Percentiles rank a stretch among this genome's conserved stretches.
Evolutionary conservation across 2,888 invertebrate species (phyloP).

Genomic region (Eumacrocentrus americanus): DNA sequence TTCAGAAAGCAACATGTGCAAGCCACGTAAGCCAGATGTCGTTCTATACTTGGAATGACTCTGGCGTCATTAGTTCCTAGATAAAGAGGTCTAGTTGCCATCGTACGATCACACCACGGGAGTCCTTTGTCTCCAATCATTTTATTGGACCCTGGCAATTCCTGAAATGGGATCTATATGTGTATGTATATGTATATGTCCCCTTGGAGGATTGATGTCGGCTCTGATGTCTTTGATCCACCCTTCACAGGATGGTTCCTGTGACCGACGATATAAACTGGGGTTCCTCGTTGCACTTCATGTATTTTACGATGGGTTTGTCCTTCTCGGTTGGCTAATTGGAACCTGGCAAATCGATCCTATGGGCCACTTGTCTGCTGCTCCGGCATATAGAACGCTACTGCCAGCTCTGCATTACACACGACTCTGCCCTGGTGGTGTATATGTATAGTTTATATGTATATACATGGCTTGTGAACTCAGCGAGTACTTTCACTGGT

Average conservation of each 20-base stretch:
- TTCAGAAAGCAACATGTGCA: too few relatives aligned
- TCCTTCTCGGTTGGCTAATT: constrained; percentile 12
- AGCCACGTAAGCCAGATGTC: too few relatives aligned
- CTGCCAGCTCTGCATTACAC: constrained; percentile 1
- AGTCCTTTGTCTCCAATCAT: too few relatives aligned
- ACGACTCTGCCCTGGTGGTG: too few relatives aligned
- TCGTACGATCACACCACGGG: too few relatives aligned
- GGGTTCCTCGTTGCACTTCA: not conserved
- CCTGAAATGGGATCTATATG: constrained; percentile 6
- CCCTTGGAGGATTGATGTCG: constrained; percentile 12
- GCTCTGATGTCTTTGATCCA: constrained; percentile 12
- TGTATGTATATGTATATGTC: constrained; percentile 1
- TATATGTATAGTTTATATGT: constrained; percentile 8
- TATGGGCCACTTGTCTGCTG: constrained; percentile 15
- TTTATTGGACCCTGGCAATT: constrained; percentile 8
- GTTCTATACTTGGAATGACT: too few relatives aligned
- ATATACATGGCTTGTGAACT: too few relatives aligned
- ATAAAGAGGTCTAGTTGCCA: too few relatives aligned
- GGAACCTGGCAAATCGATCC: constrained; percentile 19
- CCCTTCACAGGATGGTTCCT: constrained; percentile 4
- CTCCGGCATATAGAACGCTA: not conserved
- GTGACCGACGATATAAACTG: constrained; percentile 9
- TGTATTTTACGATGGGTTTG: constrained; percentile 1
- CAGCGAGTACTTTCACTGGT: too few relatives aligned
- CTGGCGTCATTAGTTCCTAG: too few relatives aligned